Conservation (phyloP, 2,888 invertebrate species). For the Cheilosia impressa region DNA sequence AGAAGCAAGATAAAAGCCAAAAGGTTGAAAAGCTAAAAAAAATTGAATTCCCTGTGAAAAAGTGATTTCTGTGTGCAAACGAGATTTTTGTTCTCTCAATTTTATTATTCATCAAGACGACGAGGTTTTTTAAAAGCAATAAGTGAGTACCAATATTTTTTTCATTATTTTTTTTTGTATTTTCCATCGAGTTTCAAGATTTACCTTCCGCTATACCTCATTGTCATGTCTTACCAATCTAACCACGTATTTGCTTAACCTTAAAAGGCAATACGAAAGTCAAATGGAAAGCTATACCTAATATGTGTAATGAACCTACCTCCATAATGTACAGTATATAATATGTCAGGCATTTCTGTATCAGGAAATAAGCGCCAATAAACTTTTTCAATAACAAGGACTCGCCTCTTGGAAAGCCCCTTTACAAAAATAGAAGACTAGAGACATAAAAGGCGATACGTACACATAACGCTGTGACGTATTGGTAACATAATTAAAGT, state of each 20-base stretch:
- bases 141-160: slow-evolving; percentile 47
- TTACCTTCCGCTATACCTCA: neutral
- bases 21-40: slow-evolving; percentile 8
- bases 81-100: slow-evolving; percentile 39
- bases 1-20: slow-evolving; percentile 43
- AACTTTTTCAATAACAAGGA: slow-evolving; percentile 1
- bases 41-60: slow-evolving; percentile 36
- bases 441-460: neutral
- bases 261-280: slow-evolving; percentile 16
- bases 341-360: neutral
- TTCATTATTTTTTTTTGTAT: too few species aligned
- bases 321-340: neutral
- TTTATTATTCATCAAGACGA: slow-evolving; percentile 68
- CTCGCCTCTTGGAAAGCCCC: neutral
- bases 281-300: slow-evolving; percentile 17
- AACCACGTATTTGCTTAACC: neutral
- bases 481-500: too few species aligned
- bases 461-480: too few species aligned
- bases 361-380: slow-evolving; percentile 1
- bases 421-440: neutral
- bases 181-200: neutral
- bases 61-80: slow-evolving; percentile 64
- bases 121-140: slow-evolving; percentile 69
- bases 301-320: neutral
- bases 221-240: neutral